Percentiles rank a stretch among this genome's conserved stretches.
Evolutionary conservation across 2,888 invertebrate genomes (phyloP).

Genomic region (Patella caerulea): DNA sequence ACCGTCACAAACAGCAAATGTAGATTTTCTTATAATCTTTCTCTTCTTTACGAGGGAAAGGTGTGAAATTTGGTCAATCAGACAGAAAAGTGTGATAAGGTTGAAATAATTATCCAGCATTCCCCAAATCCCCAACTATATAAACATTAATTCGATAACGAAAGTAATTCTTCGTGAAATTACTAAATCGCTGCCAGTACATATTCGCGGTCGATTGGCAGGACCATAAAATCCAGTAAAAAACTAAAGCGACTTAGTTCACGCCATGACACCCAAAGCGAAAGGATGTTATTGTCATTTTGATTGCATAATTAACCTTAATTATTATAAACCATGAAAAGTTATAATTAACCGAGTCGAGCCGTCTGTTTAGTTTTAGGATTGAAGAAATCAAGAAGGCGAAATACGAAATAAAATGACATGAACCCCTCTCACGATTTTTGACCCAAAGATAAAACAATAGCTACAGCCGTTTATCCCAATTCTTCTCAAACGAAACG

Average conservation of each 20-base stretch:
- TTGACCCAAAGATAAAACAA: no score
- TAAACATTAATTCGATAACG: not conserved
- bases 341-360: not conserved
- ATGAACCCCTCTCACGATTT: no score
- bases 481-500: no score
- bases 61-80: slow-evolving; percentile 5
- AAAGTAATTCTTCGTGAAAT: slow-evolving; percentile 6
- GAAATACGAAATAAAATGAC: no score
- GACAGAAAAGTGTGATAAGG: not conserved
- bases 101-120: not conserved
- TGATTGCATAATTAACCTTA: slow-evolving; percentile 6
- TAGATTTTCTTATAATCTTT: no score
- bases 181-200: not conserved
- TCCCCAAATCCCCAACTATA: not conserved
- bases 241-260: not conserved
- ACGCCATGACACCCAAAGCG: not conserved
- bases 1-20: no score
- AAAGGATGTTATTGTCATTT: slow-evolving; percentile 7
- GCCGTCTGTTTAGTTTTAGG: no score
- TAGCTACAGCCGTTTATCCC: no score
- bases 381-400: no score
- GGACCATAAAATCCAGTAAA: not conserved
- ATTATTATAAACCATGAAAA: not conserved
- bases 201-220: not conserved
- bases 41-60: no score